These are phyloP conservation scores for Drosophila erecta DNA, from an alignment of 1,140 invertebrate genomes.

Conservation along the genomic window DNA sequence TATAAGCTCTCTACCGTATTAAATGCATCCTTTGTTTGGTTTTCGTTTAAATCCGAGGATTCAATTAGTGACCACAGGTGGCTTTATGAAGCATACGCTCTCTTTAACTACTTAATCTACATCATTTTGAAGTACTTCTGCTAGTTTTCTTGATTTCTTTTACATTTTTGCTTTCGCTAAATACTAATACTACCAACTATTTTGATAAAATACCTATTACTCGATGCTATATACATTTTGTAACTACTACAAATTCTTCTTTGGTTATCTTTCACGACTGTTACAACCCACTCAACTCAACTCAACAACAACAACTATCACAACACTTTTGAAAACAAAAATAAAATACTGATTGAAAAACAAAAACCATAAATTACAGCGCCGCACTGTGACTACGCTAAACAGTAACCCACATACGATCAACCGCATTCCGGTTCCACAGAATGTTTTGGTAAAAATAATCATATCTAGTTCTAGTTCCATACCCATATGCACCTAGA, in stretches of 20 bases:
- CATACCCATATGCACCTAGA: conserved; percentile 26
- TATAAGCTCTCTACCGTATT: conserved; percentile 37
- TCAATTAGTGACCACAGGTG: conserved; percentile 30
- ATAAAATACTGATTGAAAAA: conserved; percentile 35
- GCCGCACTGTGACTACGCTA: conserved; percentile 85
- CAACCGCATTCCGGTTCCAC: conserved; percentile 85
- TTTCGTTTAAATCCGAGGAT: conserved; percentile 1
- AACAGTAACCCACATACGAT: conserved; percentile 85
- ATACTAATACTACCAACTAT: conserved; percentile 41
- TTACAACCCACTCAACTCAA: conserved; percentile 48
- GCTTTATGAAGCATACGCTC: conserved; percentile 27
- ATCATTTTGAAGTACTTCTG: conserved; percentile 16
- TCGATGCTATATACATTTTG: conserved; percentile 64
- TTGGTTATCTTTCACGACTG: conserved; percentile 75
- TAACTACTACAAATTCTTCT: conserved; percentile 73
- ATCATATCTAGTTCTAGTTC: conserved; percentile 69
- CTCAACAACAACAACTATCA: conserved; percentile 20
- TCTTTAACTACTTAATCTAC: conserved; percentile 9
- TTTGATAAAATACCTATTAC: conserved; percentile 43
- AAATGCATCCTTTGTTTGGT: conserved; percentile 49
- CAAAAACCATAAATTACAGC: conserved; percentile 81
- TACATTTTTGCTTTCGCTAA: conserved; percentile 38
- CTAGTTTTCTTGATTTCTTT: conserved; percentile 42
- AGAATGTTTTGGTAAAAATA: conserved; percentile 85
- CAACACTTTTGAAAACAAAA: conserved; percentile 57